Base-by-base conservation (phyloP, 2,797 vertebrate species). In the Pipistrellus nathusii region DNA sequence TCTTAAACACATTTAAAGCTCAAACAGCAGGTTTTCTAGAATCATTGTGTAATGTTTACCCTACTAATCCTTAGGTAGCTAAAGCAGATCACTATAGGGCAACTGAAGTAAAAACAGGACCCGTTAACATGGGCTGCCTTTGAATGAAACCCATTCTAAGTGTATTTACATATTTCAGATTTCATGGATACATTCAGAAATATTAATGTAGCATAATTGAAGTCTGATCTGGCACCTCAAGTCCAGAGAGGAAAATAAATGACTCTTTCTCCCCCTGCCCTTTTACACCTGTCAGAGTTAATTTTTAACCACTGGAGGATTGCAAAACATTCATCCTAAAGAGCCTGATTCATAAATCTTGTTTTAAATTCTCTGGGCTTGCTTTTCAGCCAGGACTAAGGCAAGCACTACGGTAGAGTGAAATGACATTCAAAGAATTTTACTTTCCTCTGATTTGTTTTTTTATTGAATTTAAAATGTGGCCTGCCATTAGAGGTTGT, bases 221-320 rank as follows among this genome's bases (percentile, higher is more conserved):
- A 92, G 91, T 95, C 91, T 96, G 85, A 88, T 82, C 89, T 83
- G 95, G 89, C 25, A 85, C 87, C 90, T 89, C 41, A 90, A 97
- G 93, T 80, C 80, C 88, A 71, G 55, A 93, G 78, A 69, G 35
- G 85, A 92, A 95, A 96, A 96, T 90, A 94, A 95, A 92, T 76
- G 92, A 68, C 68, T 88, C 59, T 94, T 93, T 94, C 91, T 93
- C 73, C 66, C 88, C 15, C 75, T 83, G 59, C 59, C 78, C 75
- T 77, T 77, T 94, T 93, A 92, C 93, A 97, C 95, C 95, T 96
- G 95, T 92, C 97, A 92, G 69, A 81, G 95, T 96, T 97, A 72
- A 95, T 96, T 96, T 97, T 96, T 97, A 96, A 96, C 90, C 83
- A 87, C 85, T 17, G 53, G 62, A 4, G 9, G 94, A 89, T 95